Percentiles rank a stretch among this genome's conserved stretches.
Conservation (phyloP, 2,113 vertebrate species). For the Syngnathus floridae region DNA sequence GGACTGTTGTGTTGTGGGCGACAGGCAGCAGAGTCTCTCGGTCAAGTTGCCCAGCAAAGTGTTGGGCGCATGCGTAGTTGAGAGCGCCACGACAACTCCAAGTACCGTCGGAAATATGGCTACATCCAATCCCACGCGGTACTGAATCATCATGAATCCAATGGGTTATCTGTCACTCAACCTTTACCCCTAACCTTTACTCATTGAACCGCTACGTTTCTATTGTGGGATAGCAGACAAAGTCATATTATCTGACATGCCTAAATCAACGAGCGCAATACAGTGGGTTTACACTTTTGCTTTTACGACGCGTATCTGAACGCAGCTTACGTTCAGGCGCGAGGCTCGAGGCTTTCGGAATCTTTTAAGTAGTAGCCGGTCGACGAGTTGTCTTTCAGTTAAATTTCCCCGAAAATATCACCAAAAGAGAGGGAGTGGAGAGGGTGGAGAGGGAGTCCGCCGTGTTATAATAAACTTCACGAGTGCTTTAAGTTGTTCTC, state of each 20-base stretch:
- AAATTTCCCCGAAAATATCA: background rate
- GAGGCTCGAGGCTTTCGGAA: background rate
- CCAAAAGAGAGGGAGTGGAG: background rate
- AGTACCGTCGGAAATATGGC: background rate
- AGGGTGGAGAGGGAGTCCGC: too few relatives aligned
- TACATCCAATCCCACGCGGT: background rate
- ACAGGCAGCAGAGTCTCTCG: constrained; percentile 34
- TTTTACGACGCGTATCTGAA: constrained; percentile 1
- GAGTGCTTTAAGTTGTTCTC: background rate
- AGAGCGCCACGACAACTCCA: constrained; percentile 24
- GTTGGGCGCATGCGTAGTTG: constrained; percentile 44
- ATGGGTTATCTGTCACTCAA: background rate
- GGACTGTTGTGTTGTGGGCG: constrained; percentile 50
- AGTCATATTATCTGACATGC: background rate
- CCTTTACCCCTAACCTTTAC: background rate
- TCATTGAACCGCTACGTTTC: background rate
- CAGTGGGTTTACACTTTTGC: too few relatives aligned
- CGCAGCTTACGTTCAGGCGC: background rate
- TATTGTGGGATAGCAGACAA: background rate
- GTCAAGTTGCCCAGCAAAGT: constrained; percentile 48
- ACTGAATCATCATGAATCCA: background rate
- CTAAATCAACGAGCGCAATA: too few relatives aligned
- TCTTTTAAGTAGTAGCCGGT: background rate
- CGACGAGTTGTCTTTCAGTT: background rate
- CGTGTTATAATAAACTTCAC: constrained; percentile 1